Evolutionary conservation across 2,888 invertebrate species (phyloP).

Genomic region (Conchocele bisecta): DNA sequence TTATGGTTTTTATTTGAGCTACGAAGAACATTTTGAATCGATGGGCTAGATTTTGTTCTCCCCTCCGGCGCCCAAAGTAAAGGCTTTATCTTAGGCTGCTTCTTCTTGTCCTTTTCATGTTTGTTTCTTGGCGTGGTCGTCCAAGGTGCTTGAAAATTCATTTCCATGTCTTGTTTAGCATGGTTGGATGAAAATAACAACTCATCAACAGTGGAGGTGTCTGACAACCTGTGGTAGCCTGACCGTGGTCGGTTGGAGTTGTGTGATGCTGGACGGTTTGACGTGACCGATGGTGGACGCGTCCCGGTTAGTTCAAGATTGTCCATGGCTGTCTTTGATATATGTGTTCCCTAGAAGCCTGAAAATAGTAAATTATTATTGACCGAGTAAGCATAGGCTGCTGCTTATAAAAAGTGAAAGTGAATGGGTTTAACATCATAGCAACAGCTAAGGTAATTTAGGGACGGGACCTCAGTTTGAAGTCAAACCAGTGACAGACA

Average conservation of each 20-base stretch:
- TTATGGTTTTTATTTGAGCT: conserved; percentile 19
- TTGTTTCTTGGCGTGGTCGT: conserved; percentile 31
- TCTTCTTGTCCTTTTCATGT: conserved; percentile 42
- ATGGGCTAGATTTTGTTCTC: conserved; percentile 38
- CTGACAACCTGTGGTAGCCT: conserved; percentile 66
- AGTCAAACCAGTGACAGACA: too few species aligned
- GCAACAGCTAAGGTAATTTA: too few species aligned
- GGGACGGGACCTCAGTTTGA: too few species aligned
- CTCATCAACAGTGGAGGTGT: conserved; percentile 71
- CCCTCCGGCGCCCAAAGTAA: conserved; percentile 69
- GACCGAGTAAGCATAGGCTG: too few species aligned
- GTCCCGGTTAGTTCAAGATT: conserved; percentile 49
- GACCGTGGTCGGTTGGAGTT: conserved; percentile 38
- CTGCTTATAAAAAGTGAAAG: too few species aligned
- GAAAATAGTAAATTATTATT: too few species aligned
- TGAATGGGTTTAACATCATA: too few species aligned
- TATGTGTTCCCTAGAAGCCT: too few species aligned
- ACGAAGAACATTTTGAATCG: conserved; percentile 21
- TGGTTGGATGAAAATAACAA: conserved; percentile 67
- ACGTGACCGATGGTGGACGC: conserved; percentile 47
- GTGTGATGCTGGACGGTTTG: conserved; percentile 18
- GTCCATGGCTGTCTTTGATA: too few species aligned
- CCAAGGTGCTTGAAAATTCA: conserved; percentile 48
- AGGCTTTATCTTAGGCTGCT: conserved; percentile 58
- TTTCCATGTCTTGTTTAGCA: conserved; percentile 26